Evolutionary conservation across 2,797 vertebrate species (phyloP).

Genomic region (Notoglanidium macrostoma): DNA sequence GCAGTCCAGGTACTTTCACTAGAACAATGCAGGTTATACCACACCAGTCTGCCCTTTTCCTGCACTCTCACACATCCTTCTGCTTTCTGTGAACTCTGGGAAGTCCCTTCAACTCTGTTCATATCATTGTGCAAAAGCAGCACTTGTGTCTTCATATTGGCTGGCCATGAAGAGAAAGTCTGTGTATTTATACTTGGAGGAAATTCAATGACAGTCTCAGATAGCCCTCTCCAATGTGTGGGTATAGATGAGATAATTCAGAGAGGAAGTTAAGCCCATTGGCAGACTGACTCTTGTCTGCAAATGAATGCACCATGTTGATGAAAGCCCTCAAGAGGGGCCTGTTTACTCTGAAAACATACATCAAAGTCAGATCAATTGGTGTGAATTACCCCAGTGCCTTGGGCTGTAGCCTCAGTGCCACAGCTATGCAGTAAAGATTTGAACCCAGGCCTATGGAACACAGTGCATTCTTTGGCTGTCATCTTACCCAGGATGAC

Average conservation of each 20-base stretch:
- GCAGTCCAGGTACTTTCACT: conserved; percentile 71
- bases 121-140: conserved; percentile 52
- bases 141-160: conserved; percentile 55
- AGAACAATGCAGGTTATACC: conserved; percentile 63
- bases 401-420: conserved; percentile 57
- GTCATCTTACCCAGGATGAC: conserved; percentile 66
- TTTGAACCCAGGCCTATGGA: conserved; percentile 54
- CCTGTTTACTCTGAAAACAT: conserved; percentile 71
- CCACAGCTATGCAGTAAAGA: conserved; percentile 61
- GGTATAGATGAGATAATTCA: conserved; percentile 62
- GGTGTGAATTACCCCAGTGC: conserved; percentile 62
- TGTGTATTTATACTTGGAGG: conserved; percentile 57
- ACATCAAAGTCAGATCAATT: conserved; percentile 61
- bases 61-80: conserved; percentile 56
- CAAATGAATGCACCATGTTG: conserved; percentile 35
- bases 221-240: conserved; percentile 47
- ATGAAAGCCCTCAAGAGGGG: conserved; percentile 56
- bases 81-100: conserved; percentile 72
- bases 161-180: conserved; percentile 59
- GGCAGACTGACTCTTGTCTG: conserved; percentile 11
- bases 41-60: conserved; percentile 52
- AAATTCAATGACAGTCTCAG: conserved; percentile 41
- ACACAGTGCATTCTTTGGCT: conserved; percentile 57
- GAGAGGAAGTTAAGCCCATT: conserved; percentile 42
- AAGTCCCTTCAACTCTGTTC: conserved; percentile 76